Base-by-base conservation (phyloP, 2,888 invertebrate genomes). In the Helicoverpa assulta region DNA sequence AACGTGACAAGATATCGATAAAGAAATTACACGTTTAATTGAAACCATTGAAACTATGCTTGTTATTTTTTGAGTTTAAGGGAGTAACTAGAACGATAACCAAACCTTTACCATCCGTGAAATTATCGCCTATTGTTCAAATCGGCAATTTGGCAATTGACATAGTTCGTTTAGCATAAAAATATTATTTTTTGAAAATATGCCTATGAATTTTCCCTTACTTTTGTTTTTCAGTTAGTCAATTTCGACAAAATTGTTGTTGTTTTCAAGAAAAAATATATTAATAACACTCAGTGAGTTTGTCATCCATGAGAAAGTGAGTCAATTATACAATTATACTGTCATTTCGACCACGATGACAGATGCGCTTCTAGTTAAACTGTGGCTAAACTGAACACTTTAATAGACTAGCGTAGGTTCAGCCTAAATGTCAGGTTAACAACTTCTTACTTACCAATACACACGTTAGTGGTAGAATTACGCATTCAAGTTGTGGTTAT, bases 51-150 rank as follows among this genome's bases (percentile, higher is more conserved):
- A 54, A 66, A 55, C 52, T 57, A 26, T 50, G 52, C 53, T 64
- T 65, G 52, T 68, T 59, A 60, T 73, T 60, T 67, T 69, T 73
- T 66, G 21, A 26, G 18, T 50, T 67, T 21, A 33, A 33, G 4
- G 26, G 26, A 26, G 26, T 26, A 26, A 26, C 26, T 3, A 26
- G 26, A 26, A 26, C 4, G 26, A 26, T 26, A 26, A 26, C 26
- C 26, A 26, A 26, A 26, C 26, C 21, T 4, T 26, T 26, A 26
- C 26, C 26, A 26, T 26, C 26, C 2, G 26, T 26, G 26, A 26
- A 26, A 26, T 26, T 26, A 4, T 26, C 26, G 26, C 26, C 26
- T 26, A 26, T 26, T 26, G 26, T 26, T 26, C 26, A 26, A 26
- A 26, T 3, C 4, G 26, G 26, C 26, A 4, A 26, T 26, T 26